phyloP scores from a whole-genome alignment of 2,797 vertebrate species.

The Antrozous pallidus region DNA sequence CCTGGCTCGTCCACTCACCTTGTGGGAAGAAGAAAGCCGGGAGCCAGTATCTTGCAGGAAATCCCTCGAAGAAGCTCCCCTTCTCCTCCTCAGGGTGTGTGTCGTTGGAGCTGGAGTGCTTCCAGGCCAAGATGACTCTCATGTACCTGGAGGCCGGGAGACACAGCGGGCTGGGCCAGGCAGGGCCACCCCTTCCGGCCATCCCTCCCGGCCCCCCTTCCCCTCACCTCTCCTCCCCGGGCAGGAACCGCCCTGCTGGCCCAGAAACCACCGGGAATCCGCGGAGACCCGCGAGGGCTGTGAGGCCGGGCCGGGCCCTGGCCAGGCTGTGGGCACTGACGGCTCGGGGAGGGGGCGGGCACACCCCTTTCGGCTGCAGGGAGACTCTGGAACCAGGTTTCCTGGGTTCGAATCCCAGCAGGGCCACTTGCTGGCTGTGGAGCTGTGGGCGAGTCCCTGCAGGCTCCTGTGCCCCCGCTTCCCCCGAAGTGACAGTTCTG shows the following conservation, averaged over 20 bases:
- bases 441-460: not conserved
- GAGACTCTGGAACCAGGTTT: not conserved
- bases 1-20: slow-evolving; percentile 53
- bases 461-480: not conserved
- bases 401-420: not conserved
- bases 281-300: too few relatives aligned
- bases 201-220: not conserved
- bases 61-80: not conserved
- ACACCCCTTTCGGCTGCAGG: too few relatives aligned
- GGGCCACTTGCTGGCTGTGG: not conserved
- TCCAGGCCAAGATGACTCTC: not conserved
- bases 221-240: not conserved
- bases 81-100: accelerated
- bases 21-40: slow-evolving; percentile 82
- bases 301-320: too few relatives aligned
- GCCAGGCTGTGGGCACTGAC: too few relatives aligned
- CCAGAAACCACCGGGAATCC: too few relatives aligned
- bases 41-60: slow-evolving; percentile 78
- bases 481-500: not conserved
- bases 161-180: too few relatives aligned
- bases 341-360: too few relatives aligned
- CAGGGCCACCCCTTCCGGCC: accelerated
- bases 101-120: not conserved
- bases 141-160: not conserved
- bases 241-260: not conserved